Evolutionary conservation across 2,113 vertebrate genomes (phyloP).

Genomic region (Rhinolophus sinicus): DNA sequence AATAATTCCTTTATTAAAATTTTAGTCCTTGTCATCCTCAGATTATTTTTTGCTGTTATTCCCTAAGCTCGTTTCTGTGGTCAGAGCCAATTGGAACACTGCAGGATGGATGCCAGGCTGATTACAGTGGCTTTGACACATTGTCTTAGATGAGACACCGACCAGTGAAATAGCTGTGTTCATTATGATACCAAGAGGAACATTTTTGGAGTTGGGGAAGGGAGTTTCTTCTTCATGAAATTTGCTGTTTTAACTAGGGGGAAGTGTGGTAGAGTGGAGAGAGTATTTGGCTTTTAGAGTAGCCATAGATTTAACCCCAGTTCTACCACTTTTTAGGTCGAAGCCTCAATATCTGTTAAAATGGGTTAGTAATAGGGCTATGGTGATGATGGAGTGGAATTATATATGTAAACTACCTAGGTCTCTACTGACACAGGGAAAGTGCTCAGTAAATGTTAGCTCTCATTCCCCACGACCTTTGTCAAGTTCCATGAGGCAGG

Average conservation of each 20-base stretch:
- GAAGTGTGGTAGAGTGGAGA: background rate
- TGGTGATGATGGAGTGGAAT: background rate
- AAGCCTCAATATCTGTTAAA: background rate
- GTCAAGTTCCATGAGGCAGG: background rate
- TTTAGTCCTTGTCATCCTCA: background rate
- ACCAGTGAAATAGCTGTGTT: background rate
- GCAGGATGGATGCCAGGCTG: background rate
- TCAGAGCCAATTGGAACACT: background rate
- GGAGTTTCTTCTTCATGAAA: background rate
- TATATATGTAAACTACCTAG: background rate
- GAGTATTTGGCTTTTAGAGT: background rate
- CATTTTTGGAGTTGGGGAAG: background rate
- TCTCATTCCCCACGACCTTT: background rate
- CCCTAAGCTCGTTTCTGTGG: background rate
- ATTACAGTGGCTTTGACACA: background rate
- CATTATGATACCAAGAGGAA: background rate
- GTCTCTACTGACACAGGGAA: background rate
- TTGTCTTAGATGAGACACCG: background rate
- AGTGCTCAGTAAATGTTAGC: background rate
- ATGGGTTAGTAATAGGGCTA: background rate
- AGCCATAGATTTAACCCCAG: background rate
- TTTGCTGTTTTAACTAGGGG: background rate
- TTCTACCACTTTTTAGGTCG: background rate
- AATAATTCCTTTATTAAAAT: slow-evolving; percentile 2
- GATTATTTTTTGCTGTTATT: background rate